These are phyloP conservation scores for Dicranocentrus wangi DNA, from an alignment of 2,888 invertebrate species.

Conservation along the genomic window DNA sequence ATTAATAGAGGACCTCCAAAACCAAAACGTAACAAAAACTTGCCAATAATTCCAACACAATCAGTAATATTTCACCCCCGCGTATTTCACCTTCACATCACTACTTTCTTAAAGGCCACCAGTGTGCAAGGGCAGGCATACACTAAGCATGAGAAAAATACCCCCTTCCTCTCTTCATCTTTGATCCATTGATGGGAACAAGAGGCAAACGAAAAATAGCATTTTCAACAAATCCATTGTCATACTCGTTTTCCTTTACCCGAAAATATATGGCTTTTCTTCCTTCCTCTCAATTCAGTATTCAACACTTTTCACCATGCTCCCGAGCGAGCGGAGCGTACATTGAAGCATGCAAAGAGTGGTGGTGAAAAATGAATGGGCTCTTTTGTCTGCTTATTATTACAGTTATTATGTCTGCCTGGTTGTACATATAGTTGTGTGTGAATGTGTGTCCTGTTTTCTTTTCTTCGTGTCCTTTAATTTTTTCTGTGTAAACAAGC, in stretches of 20 bases:
- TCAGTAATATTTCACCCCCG: too few species aligned
- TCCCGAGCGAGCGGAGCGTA: not conserved
- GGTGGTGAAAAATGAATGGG: constrained; percentile 5
- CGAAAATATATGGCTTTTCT: not conserved
- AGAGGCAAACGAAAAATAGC: not conserved
- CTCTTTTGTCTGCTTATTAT: constrained; percentile 22
- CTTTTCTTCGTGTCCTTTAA: not conserved
- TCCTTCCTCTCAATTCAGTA: too few species aligned
- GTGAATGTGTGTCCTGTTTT: constrained; percentile 7
- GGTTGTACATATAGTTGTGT: not conserved
- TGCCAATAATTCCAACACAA: too few species aligned
- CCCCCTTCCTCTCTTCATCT: not conserved
- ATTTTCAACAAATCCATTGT: constrained; percentile 8
- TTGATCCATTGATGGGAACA: constrained; percentile 2
- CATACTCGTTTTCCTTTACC: not conserved
- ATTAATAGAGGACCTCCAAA: too few species aligned
- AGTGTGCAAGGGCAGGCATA: too few species aligned
- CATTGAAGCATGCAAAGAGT: not conserved
- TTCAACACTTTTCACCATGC: not conserved
- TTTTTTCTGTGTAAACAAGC: constrained; percentile 11
- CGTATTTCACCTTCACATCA: too few species aligned
- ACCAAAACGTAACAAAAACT: too few species aligned
- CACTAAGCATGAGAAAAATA: too few species aligned
- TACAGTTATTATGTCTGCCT: not conserved
- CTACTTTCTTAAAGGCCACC: too few species aligned